A percentile compares a stretch with the other conserved stretches of the same genome.
Evolutionary conservation across 2,888 invertebrate genomes (phyloP).

Genomic region (Byasa hedistus): DNA sequence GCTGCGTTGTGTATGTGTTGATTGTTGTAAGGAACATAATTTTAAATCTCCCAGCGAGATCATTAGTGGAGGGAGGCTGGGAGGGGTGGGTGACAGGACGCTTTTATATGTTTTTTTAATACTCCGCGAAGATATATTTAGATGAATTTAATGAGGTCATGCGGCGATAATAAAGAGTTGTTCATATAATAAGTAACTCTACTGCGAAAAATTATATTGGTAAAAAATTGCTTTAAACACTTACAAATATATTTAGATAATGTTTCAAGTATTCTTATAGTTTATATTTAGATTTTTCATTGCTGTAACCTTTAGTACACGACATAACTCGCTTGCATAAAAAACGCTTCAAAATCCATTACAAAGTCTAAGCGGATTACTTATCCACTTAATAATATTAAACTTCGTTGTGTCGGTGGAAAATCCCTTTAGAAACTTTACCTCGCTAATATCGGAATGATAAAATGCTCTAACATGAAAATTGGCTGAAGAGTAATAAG

Average conservation of each 20-base stretch:
- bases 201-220: too few relatives aligned
- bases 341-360: constrained; percentile 21
- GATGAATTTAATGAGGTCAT: constrained; percentile 2
- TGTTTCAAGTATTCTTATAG: too few relatives aligned
- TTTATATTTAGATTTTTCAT: too few relatives aligned
- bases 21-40: constrained; percentile 76
- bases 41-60: constrained; percentile 71
- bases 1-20: constrained; percentile 63
- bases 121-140: neutral
- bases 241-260: too few relatives aligned
- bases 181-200: too few relatives aligned
- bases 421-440: constrained; percentile 36
- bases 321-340: neutral
- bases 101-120: constrained; percentile 28
- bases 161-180: neutral
- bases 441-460: constrained; percentile 38
- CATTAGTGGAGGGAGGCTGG: constrained; percentile 54
- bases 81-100: constrained; percentile 39
- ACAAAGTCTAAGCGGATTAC: constrained; percentile 33
- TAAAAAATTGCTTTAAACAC: too few relatives aligned
- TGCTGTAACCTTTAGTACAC: too few relatives aligned
- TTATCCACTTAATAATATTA: constrained; percentile 39
- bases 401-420: constrained; percentile 35
- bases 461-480: constrained; percentile 45
- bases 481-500: constrained; percentile 42